Evolutionary conservation across 2,888 invertebrate species (phyloP), one percentile per base, ranked within the genome.

Genomic region (Epistrophella euchroma): DNA sequence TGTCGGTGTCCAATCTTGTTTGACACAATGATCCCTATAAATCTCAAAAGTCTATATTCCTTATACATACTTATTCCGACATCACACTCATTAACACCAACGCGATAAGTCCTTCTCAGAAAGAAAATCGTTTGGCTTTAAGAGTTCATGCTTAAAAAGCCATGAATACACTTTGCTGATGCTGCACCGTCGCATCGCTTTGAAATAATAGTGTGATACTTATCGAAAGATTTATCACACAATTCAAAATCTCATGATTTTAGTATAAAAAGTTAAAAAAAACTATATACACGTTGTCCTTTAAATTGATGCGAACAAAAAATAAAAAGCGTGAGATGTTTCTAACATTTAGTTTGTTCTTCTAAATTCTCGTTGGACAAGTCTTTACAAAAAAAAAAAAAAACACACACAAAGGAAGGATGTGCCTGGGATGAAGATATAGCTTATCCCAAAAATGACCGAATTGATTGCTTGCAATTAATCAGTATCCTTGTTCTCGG

Each of bases 401-500:
- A 15, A 11, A 43, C 5, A 62, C 0, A 11, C 5, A 45, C 28
- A 64, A 45, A 45, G 10, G 25, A 62, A 40, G 62, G 62, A 62
- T 43, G 25, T 25, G 15, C 13, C 7, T 35, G 32, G 50, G 68
- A 68, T 52, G 37, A 60, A 40, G 60, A 52, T 37, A 35, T 25
- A n/a, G 28, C 45, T 28, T 47, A 50, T 19, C 19, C 6, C 17
- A 45, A 28, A 40, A 15, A 5, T 11, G 52, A 64, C 19, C 43
- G 55, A 55, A 75, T 75, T 75, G 75, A 75, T 75, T 75, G 35
- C 55, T 10, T 22, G 4, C 52, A 55, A 75, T 75, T 56, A 62
- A 77, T 77, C 77, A 77, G 60, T 32, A 77, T 71, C 64, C 72
- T 64, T 35, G 55, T 55, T 55, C 28, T 52, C 25, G 52, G 25